Evolutionary conservation across 2,113 vertebrate genomes (phyloP).

Genomic region (Periophthalmus modestus): DNA sequence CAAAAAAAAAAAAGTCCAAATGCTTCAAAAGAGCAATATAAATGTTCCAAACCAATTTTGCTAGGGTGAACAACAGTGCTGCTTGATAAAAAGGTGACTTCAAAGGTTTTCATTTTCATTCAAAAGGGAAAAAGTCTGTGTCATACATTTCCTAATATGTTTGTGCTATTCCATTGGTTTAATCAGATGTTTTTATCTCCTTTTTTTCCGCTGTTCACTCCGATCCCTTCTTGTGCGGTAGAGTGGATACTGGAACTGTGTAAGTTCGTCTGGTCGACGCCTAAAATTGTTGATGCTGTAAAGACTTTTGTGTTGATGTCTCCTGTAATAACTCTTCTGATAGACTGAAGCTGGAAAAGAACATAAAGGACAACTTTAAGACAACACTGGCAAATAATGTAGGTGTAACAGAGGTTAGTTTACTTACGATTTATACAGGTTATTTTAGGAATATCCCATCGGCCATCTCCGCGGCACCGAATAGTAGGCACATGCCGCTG

Average conservation of each 20-base stretch:
- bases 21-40: constrained; percentile 72
- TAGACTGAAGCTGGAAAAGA: constrained; percentile 87
- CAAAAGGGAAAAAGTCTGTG: constrained; percentile 47
- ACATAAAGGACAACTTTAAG: background rate
- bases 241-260: constrained; percentile 78
- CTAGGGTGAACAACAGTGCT: constrained; percentile 61
- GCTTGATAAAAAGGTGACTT: constrained; percentile 66
- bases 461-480: constrained; percentile 89
- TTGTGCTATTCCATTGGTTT: constrained; percentile 49
- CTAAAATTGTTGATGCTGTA: constrained; percentile 82
- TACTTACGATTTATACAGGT: constrained; percentile 94
- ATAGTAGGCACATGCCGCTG: constrained; percentile 94
- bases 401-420: background rate
- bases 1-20: constrained; percentile 24
- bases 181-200: constrained; percentile 69
- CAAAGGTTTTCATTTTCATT: constrained; percentile 48
- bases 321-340: constrained; percentile 88
- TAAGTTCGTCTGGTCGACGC: constrained; percentile 78
- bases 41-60: constrained; percentile 56
- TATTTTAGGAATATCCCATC: constrained; percentile 93
- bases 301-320: constrained; percentile 82
- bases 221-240: constrained; percentile 79
- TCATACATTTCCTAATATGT: constrained; percentile 43
- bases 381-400: background rate
- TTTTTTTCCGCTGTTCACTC: constrained; percentile 74